These are phyloP conservation scores for Centropyge bicolor DNA, from an alignment of 2,797 vertebrate species.

Conservation along the genomic window DNA sequence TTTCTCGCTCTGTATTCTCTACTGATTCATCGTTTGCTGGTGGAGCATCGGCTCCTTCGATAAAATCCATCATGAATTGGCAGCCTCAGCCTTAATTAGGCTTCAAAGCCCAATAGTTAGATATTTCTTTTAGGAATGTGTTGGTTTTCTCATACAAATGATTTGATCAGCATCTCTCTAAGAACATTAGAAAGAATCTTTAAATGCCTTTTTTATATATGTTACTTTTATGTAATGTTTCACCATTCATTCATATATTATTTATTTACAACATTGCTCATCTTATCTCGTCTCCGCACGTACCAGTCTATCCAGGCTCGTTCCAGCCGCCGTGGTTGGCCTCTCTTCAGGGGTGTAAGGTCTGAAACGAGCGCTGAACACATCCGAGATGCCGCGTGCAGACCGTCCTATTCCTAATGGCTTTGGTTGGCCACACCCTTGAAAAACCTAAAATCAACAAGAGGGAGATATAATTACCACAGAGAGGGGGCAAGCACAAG, in stretches of 20 bases:
- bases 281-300: slow-evolving; percentile 50
- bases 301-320: slow-evolving; percentile 96
- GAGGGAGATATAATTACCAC: slow-evolving; percentile 20
- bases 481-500: background rate
- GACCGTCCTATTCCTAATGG: slow-evolving; percentile 88
- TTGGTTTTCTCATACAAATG: background rate
- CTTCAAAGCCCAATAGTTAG: background rate
- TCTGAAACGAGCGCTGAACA: slow-evolving; percentile 90
- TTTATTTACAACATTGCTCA: background rate
- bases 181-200: background rate
- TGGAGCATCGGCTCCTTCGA: background rate
- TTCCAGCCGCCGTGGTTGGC: slow-evolving; percentile 93
- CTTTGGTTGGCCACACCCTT: slow-evolving; percentile 96
- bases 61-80: slow-evolving; percentile 5
- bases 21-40: background rate
- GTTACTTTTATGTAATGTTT: background rate
- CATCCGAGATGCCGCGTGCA: slow-evolving; percentile 91
- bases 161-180: background rate
- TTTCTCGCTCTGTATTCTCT: background rate
- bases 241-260: background rate
- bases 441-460: slow-evolving; percentile 90
- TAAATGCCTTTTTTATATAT: background rate
- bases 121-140: slow-evolving; percentile 18
- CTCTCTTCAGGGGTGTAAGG: slow-evolving; percentile 91
- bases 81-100: slow-evolving; percentile 1